A percentile compares a stretch with the other conserved stretches of the same genome.
Evolutionary conservation across 1,140 invertebrate species (phyloP).

Genomic region (Neuroterus valhalla): DNA sequence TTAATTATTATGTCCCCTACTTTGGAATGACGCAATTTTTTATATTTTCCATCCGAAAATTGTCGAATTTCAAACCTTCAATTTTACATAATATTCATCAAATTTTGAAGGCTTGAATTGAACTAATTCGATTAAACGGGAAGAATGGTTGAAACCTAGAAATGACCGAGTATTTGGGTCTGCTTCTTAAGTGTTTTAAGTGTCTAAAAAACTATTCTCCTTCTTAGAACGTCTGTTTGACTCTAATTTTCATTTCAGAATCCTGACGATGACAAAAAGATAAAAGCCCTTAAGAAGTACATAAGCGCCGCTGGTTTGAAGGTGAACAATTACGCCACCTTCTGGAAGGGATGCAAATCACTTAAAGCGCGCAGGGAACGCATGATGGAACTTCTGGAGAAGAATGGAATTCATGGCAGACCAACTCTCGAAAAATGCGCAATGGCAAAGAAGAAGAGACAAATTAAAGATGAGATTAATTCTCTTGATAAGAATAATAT

Average conservation of each 20-base stretch:
- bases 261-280: slow-evolving; percentile 1
- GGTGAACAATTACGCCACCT: neutral
- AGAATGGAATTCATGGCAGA: neutral
- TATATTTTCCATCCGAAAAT: no score
- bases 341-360: slow-evolving; percentile 14
- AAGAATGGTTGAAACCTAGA: no score
- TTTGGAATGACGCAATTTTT: no score
- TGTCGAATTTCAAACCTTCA: no score
- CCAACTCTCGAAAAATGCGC: slow-evolving; percentile 13
- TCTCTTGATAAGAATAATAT: neutral
- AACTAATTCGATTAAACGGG: no score
- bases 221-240: neutral
- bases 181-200: no score
- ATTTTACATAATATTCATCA: no score
- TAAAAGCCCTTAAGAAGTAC: neutral
- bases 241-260: neutral
- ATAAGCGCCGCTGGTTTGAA: neutral
- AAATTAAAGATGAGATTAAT: neutral
- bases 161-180: no score
- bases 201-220: neutral
- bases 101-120: no score
- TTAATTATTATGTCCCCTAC: no score
- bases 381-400: neutral
- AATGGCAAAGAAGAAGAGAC: neutral
- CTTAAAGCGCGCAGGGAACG: neutral